Evolutionary conservation across 2,888 invertebrate species (phyloP), one percentile per base, ranked within the genome.

Genomic region (Dusona sp.): DNA sequence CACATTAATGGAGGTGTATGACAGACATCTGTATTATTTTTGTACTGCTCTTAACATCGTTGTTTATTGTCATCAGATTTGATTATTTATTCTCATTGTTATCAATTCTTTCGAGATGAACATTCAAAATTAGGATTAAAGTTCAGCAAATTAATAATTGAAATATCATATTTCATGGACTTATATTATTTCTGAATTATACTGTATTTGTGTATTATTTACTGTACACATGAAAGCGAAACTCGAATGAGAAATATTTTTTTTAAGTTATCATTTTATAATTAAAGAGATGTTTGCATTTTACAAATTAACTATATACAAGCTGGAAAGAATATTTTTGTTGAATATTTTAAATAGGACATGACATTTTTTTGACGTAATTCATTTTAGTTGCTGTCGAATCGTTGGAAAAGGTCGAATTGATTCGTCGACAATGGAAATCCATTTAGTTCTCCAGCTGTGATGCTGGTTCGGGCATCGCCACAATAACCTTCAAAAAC

Each of bases 391-490:
- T 25, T 7, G n/a, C n/a, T 11, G 42, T 16, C 7, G 29, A 33
- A 48, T 45, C 25, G 42, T 25, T 45, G 67, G 6, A 75, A 57
- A 64, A 70, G n/a, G 42, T 1, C 22, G 13, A 11, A 7, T 22
- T 64, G 42, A 79, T 36, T 16, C 74, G 74, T 61, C 25, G 54
- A 83, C 79, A 65, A 64, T 82, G 70, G 19, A 68, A 79, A 85
- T 75, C 68, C 79, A 85, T 85, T 85, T 85, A 65, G 64, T 82
- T 42, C 68, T 64, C 54, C 54, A 64, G 29, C 54, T 65, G 70
- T 70, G 79, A 79, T 51, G 54, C 42, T 25, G 33, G 45, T 36
- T 38, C 67, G 45, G 77, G 73, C n/a, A n/a, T 48, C 65, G 65
- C 48, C 48, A 72, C 77, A 65, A 57, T 67, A 57, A 25, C 80